Base-by-base conservation (phyloP, 2,888 invertebrate species). In the Conchocele bisecta region DNA sequence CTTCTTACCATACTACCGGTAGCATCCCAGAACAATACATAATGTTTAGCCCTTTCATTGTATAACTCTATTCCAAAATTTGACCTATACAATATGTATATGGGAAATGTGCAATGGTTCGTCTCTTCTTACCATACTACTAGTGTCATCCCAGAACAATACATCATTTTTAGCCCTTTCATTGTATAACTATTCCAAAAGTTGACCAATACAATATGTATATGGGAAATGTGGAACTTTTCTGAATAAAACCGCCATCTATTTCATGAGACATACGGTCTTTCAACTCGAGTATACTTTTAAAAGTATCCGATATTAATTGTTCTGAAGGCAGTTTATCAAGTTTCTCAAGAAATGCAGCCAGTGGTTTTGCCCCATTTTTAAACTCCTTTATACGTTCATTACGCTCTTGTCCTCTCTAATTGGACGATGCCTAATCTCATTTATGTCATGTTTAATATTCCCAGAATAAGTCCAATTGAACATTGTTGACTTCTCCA, bases 11-110 rank as follows among this genome's bases (percentile, higher is more conserved):
- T 28, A 15, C 69, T 48, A 50, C 57, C 57, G 37, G 63, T 63
- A 6, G 61, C 69, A 63, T 57, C 63, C 69, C 63, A 63, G 33
- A 39, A 63, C 24, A 69, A 56, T 22, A 28, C 15, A 60, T 39
- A 28, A 26, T 63, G 15, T 31, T 57, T 61, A 15, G 57, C 56
- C n/a, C 53, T 22, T 20, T 56, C 57, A 57, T 69, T 35, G 57
- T 44, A 61, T 29, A 69, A 20, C 6, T 31, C 20, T 24, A 64
- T 24, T 11, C 68, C 61, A 48, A 26, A 17, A n/a, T 39, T 42
- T 31, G 39, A 44, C 60, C 60, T 61, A 37, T 68, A 68, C 1
- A n/a, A n/a, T n/a, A n/a, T n/a, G n/a, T n/a, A n/a, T n/a, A n/a
- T n/a, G n/a, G n/a, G n/a, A n/a, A n/a, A n/a, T n/a, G n/a, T n/a